Conservation (phyloP, 2,797 vertebrate species). For the Nannoperca australis region DNA sequence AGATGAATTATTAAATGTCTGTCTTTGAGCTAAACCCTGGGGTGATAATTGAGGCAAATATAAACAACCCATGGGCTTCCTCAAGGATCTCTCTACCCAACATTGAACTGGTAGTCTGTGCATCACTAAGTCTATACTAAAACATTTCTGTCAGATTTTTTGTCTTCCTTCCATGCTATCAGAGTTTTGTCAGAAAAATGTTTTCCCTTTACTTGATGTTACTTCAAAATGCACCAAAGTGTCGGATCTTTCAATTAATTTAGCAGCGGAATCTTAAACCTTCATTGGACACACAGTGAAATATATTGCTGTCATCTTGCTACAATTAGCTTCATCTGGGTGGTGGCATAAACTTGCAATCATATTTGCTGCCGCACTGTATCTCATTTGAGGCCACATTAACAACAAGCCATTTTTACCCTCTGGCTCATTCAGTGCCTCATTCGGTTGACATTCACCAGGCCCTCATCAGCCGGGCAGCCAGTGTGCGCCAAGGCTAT, state of each 20-base stretch:
- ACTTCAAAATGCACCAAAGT: slow-evolving; percentile 10
- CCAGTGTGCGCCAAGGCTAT: slow-evolving; percentile 41
- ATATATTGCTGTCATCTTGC: slow-evolving; percentile 34
- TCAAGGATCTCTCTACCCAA: slow-evolving; percentile 67
- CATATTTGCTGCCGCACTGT: slow-evolving; percentile 47
- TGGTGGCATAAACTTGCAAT: slow-evolving; percentile 38
- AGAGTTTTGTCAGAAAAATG: slow-evolving; percentile 47
- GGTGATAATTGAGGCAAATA: slow-evolving; percentile 76
- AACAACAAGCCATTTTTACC: slow-evolving; percentile 47
- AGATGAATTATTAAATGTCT: slow-evolving; percentile 81
- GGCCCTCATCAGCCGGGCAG: slow-evolving; percentile 52
- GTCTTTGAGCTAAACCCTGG: slow-evolving; percentile 74
- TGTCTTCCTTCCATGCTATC: slow-evolving; percentile 13
- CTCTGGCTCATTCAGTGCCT: slow-evolving; percentile 52
- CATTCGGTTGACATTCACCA: slow-evolving; percentile 66
- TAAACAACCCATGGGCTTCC: slow-evolving; percentile 77
- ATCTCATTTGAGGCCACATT: slow-evolving; percentile 59
- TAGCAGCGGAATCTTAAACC: slow-evolving; percentile 36
- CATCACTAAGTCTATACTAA: slow-evolving; percentile 51
- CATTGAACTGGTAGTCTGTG: slow-evolving; percentile 60
- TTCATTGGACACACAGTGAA: slow-evolving; percentile 37
- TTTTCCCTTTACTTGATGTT: slow-evolving; percentile 33
- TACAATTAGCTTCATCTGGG: slow-evolving; percentile 40
- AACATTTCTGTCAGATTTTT: slow-evolving; percentile 29
- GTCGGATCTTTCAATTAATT: slow-evolving; percentile 50